A percentile compares a stretch with the other conserved stretches of the same genome.
phyloP scores from a whole-genome alignment of 2,797 vertebrate species.

The Coregonus sp. region DNA sequence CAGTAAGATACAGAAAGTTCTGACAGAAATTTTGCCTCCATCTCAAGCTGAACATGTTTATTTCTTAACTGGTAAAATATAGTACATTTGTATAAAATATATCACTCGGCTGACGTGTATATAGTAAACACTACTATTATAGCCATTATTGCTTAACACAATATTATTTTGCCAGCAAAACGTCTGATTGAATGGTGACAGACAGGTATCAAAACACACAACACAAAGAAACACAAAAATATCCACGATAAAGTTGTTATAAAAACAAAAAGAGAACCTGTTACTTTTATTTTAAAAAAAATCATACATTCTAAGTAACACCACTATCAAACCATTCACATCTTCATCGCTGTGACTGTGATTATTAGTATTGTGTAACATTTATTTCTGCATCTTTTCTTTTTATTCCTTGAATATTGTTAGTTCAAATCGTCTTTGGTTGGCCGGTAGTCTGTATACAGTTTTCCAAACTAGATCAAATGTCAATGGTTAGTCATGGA shows the following conservation, averaged over 20 bases:
- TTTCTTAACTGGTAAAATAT: slow-evolving; percentile 83
- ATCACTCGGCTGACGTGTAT: slow-evolving; percentile 79
- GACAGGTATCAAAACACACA: slow-evolving; percentile 71
- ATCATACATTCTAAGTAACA: slow-evolving; percentile 77
- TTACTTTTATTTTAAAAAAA: slow-evolving; percentile 65
- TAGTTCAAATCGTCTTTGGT: slow-evolving; percentile 70
- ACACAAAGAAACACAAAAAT: slow-evolving; percentile 56
- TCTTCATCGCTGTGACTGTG: slow-evolving; percentile 61
- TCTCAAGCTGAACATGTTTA: slow-evolving; percentile 79
- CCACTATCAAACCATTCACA: slow-evolving; percentile 70
- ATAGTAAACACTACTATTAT: slow-evolving; percentile 79
- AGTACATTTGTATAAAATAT: slow-evolving; percentile 86
- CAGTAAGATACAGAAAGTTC: slow-evolving; percentile 1
- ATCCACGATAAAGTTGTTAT: slow-evolving; percentile 68
- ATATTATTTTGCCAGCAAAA: slow-evolving; percentile 86
- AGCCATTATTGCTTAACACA: slow-evolving; percentile 74
- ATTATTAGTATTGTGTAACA: slow-evolving; percentile 29
- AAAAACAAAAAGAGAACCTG: slow-evolving; percentile 47
- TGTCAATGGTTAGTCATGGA: slow-evolving; percentile 33
- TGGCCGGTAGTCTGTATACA: slow-evolving; percentile 70
- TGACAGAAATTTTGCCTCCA: slow-evolving; percentile 56
- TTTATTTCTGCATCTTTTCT: slow-evolving; percentile 53
- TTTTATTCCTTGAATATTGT: slow-evolving; percentile 42
- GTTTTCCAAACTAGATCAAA: slow-evolving; percentile 51
- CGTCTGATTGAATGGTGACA: slow-evolving; percentile 75